Conservation (phyloP, 2,888 invertebrate species). For the Cerastis rubricosa region DNA sequence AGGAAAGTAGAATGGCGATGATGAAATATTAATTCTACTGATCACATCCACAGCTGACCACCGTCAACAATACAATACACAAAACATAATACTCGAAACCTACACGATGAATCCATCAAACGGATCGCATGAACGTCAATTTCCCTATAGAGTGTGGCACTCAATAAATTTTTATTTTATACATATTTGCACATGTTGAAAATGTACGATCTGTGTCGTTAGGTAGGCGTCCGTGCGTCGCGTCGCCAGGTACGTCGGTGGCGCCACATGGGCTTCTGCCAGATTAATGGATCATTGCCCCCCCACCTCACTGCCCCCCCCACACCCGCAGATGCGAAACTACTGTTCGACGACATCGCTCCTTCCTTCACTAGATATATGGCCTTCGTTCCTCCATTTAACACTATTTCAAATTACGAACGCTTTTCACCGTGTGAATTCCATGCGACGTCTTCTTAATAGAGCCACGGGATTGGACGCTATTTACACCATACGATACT, state of each 20-base stretch:
- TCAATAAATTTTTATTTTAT: slow-evolving; percentile 70
- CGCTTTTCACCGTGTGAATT: slow-evolving; percentile 51
- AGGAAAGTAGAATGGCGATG: neutral
- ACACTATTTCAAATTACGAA: slow-evolving; percentile 73
- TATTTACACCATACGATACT: slow-evolving; percentile 70
- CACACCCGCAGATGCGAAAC: slow-evolving; percentile 84
- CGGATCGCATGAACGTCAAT: slow-evolving; percentile 35
- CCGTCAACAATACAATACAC: neutral
- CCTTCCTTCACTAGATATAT: slow-evolving; percentile 85
- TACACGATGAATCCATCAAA: slow-evolving; percentile 33
- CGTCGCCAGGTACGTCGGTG: slow-evolving; percentile 90
- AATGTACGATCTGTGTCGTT: slow-evolving; percentile 85
- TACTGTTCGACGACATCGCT: slow-evolving; percentile 86
- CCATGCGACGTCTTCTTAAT: slow-evolving; percentile 58
- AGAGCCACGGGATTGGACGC: slow-evolving; percentile 50
- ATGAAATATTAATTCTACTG: neutral
- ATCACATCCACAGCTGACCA: neutral
- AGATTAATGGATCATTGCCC: slow-evolving; percentile 96
- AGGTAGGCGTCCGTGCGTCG: slow-evolving; percentile 90
- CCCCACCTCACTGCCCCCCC: slow-evolving; percentile 83
- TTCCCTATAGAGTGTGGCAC: slow-evolving; percentile 57
- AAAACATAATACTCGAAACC: slow-evolving; percentile 13
- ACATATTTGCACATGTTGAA: slow-evolving; percentile 82
- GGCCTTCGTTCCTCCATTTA: slow-evolving; percentile 78
- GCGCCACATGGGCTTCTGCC: slow-evolving; percentile 95